Evolutionary conservation across 1,140 invertebrate genomes (phyloP), one percentile per base, ranked within the genome.

Genomic region (Rhyacophila brunnea): DNA sequence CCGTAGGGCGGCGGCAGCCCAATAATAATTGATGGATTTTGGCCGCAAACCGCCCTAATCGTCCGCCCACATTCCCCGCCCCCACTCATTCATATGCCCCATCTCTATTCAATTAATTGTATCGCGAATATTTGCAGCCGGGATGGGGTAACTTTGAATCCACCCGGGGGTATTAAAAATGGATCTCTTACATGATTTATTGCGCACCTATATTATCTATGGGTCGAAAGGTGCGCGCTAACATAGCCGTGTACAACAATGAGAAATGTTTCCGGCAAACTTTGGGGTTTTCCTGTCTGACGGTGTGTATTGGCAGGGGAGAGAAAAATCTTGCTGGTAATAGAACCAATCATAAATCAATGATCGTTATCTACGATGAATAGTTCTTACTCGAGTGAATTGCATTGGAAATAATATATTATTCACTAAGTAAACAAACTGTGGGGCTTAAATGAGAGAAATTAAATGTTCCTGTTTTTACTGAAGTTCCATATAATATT

Each of bases 51-150:
- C n/a, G 32, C 50, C 50, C 32, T 13, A 28, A 28, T 28, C 50
- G 13, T n/a, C n/a, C 32, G 36, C 36, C 34, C 32, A 17, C 36
- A 10, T 5, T 9, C 36, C 35, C 34, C n/a, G 10, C 20, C 23
- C 23, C 9, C 23, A 28, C 23, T 28, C 9, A 28, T 28, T 28
- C 23, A 28, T 28, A 28, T 28, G 17, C 35, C 19, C 10, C 19
- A 40, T 52, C 23, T 36, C 50, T 17, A 52, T 52, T 52, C 50
- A 52, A 52, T 52, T 52, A 35, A 52, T 52, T 40, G 23, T 52
- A 52, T 52, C 19, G 11, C 34, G 14, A 52, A 52, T 40, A 52
- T 18, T 52, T 52, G 50, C 34, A 35, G 23, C 9, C 23, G 23
- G 9, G 32, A n/a, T 10, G 23, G 9, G 32, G 32, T 10, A 40